phyloP scores from a whole-genome alignment of 2,797 vertebrate species.

The Meda fulgida region DNA sequence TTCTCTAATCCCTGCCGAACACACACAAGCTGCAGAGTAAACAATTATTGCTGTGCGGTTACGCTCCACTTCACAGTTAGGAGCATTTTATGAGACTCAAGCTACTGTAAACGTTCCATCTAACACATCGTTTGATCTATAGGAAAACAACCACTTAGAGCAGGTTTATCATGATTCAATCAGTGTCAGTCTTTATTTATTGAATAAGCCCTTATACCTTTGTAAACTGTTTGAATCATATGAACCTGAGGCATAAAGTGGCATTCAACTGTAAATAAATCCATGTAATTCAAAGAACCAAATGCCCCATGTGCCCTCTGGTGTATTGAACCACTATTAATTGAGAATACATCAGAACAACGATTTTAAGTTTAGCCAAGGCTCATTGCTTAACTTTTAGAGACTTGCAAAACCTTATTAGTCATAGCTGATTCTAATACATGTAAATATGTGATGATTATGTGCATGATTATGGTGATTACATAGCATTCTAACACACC shows the following conservation, averaged over 20 bases:
- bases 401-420: neutral
- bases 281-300: neutral
- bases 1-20: slow-evolving; percentile 29
- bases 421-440: slow-evolving; percentile 13
- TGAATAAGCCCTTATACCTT: neutral
- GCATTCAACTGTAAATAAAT: neutral
- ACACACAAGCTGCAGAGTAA: slow-evolving; percentile 23
- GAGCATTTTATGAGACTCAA: slow-evolving; percentile 2
- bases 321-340: neutral
- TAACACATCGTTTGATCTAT: slow-evolving; percentile 14
- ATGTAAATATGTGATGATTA: slow-evolving; percentile 43
- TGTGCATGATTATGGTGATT: slow-evolving; percentile 36
- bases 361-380: neutral
- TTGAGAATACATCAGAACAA: neutral
- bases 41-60: slow-evolving; percentile 16
- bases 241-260: neutral
- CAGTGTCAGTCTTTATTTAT: neutral
- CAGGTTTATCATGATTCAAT: slow-evolving; percentile 11
- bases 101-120: neutral
- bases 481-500: neutral
- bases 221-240: neutral
- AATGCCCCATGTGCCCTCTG: neutral
- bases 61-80: slow-evolving; percentile 3
- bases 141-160: neutral
- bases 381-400: slow-evolving; percentile 3